Evolutionary conservation across 2,113 vertebrate species (phyloP).

Genomic region (Heterotis niloticus): DNA sequence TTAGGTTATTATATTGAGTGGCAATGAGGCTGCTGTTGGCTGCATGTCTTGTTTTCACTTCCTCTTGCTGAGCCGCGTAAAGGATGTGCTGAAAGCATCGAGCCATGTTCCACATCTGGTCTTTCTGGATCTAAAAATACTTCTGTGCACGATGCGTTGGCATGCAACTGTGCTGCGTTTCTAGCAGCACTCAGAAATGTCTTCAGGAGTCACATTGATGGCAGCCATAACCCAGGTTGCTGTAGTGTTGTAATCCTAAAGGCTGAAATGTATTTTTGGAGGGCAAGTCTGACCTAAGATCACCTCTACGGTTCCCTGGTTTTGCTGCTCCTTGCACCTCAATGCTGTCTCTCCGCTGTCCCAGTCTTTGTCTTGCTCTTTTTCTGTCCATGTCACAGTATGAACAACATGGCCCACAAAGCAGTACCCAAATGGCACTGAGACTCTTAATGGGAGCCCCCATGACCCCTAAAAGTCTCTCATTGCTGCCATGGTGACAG

Average conservation of each 20-base stretch:
- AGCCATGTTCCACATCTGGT: not conserved
- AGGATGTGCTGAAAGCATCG: not conserved
- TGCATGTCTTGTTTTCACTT: slow-evolving; percentile 8
- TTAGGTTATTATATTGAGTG: not conserved
- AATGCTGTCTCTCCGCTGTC: no score
- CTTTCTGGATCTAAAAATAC: not conserved
- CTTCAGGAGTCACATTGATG: no score
- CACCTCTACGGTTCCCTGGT: not conserved
- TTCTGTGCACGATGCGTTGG: not conserved
- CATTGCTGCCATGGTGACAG: no score
- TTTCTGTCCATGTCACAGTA: not conserved
- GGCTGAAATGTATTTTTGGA: no score
- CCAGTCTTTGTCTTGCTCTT: no score
- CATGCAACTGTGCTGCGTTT: not conserved
- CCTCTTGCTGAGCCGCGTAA: not conserved
- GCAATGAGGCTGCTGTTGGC: not conserved
- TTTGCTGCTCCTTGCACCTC: not conserved
- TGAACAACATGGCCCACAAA: not conserved
- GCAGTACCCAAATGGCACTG: not conserved
- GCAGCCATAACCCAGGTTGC: no score
- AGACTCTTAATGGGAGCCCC: not conserved
- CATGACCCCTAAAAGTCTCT: no score
- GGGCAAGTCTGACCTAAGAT: no score
- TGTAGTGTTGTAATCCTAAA: no score
- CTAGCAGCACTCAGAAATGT: no score